Base-by-base conservation (phyloP, 2,797 vertebrate species). In the Semaprochilodus insignis region DNA sequence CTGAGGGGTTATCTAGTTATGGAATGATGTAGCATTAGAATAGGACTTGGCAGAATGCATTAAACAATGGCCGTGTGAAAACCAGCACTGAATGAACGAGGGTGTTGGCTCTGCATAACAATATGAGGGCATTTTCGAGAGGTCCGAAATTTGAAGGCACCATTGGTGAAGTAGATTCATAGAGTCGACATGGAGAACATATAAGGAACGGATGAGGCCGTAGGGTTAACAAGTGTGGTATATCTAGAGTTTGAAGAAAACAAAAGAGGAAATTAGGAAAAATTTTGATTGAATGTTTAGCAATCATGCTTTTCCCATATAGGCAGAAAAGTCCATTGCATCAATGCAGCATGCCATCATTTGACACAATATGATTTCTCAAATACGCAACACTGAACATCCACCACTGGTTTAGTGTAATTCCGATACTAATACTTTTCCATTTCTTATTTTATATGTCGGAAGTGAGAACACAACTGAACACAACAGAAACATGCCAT, bases 181-280 rank as follows among this genome's bases (percentile, higher is more conserved):
- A 57, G 36, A 19, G 55, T 72, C 10, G 34, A 52, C 52, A 67
- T 70, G 62, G 62, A 74, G 52, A 60, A 60, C 34, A 75, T 77
- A 10, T n/a, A 63, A 81, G 89, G 83, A 83, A 80, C 75, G 62
- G 76, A 72, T 69, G 77, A 83, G 36, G 52, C 81, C 74, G 82
- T 2, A 67, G 11, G 66, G 60, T 21, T 69, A 75, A 57, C 19
- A 79, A 74, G 44, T 40, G 44, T 69, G 63, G 40, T 74, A 11
- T 27, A 78, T 86, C 88, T 90, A 11, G 15, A 80, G 67, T 77
- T 1, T 3, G 75, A 74, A 74, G 40, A 25, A 17, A 36, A 51
- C n/a, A 34, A 73, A 83, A 65, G n/a, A 74, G 1, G 17, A 55
- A 74, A 40, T 40, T 40, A 40, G 23, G 7, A 59, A 34, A 63